These are phyloP conservation scores for Sylvietta virens DNA, from an alignment of 2,113 vertebrate species.

Conservation along the genomic window DNA sequence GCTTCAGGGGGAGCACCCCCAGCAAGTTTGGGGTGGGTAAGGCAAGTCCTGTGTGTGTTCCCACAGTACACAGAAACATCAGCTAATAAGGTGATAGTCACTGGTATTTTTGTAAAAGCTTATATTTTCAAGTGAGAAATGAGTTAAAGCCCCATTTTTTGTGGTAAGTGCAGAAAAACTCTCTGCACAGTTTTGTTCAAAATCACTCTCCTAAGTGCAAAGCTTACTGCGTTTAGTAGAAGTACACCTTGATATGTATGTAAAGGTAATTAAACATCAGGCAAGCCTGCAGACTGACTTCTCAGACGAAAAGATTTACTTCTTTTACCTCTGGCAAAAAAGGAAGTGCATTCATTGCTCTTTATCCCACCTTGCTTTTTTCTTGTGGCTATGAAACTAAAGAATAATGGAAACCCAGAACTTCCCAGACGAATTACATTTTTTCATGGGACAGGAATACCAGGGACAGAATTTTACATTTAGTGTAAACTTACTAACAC, in stretches of 20 bases:
- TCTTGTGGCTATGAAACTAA: neutral
- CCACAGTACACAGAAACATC: neutral
- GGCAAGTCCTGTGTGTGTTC: neutral
- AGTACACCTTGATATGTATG: neutral
- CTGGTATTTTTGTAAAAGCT: neutral
- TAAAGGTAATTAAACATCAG: neutral
- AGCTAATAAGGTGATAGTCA: neutral
- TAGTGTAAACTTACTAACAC: neutral
- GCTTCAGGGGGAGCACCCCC: neutral
- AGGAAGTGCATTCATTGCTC: neutral
- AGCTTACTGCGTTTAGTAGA: neutral
- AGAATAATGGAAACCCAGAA: neutral
- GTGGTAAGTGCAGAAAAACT: neutral
- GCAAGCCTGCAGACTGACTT: neutral
- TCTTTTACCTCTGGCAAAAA: neutral
- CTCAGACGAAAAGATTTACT: neutral
- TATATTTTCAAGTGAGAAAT: neutral
- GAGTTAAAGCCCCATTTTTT: neutral
- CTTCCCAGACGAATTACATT: neutral
- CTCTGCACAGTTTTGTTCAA: neutral
- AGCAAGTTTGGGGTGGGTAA: neutral
- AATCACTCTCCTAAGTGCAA: neutral
- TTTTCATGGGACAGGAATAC: neutral
- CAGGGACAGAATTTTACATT: neutral
- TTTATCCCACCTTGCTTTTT: neutral